phyloP scores from a whole-genome alignment of 2,113 vertebrate species.

The Myiagra hebetior region DNA sequence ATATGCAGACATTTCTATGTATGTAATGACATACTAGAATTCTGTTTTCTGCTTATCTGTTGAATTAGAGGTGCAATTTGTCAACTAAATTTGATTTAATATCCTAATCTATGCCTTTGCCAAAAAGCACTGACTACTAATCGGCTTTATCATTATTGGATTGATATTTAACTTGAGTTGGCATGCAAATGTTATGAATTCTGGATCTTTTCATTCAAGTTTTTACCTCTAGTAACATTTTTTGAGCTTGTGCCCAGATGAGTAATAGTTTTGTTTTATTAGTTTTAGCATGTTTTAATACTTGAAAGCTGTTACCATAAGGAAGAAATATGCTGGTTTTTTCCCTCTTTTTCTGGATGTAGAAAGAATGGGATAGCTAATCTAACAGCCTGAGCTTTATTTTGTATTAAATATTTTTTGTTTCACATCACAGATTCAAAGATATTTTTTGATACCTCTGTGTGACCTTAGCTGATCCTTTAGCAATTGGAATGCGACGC shows the following conservation, averaged over 20 bases:
- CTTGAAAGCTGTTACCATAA: neutral
- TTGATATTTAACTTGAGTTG: neutral
- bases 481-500: neutral
- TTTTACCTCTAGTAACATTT: neutral
- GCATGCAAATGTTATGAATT: neutral
- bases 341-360: neutral
- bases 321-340: neutral
- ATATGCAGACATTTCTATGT: neutral
- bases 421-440: neutral
- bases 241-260: neutral
- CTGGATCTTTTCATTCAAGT: neutral
- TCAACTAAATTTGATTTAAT: neutral
- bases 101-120: neutral
- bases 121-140: neutral
- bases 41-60: neutral
- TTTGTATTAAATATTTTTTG: neutral
- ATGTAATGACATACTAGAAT: neutral
- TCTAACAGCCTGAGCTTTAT: neutral
- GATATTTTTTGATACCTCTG: neutral
- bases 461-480: neutral
- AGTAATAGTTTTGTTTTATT: neutral
- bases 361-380: neutral
- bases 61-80: neutral
- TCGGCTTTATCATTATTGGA: neutral
- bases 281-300: neutral